phyloP scores from a whole-genome alignment of 1,140 invertebrate genomes.

The Euwallacea similis region DNA sequence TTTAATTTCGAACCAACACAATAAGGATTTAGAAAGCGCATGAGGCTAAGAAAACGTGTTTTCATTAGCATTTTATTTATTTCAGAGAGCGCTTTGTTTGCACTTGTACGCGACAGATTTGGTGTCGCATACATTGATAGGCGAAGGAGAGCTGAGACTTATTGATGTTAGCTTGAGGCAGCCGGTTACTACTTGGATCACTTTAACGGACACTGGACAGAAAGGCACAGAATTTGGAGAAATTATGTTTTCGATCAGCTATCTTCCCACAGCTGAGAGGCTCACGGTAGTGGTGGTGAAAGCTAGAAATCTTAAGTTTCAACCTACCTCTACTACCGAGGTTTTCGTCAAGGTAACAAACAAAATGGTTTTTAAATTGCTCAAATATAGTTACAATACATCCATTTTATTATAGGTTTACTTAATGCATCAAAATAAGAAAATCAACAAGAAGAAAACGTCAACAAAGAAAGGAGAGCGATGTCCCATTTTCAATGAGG shows the following conservation, averaged over 20 bases:
- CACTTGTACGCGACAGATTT: constrained; percentile 66
- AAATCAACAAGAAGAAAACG: constrained; percentile 76
- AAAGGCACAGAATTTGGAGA: constrained; percentile 64
- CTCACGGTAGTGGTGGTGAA: constrained; percentile 81
- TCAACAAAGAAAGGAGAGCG: constrained; percentile 69
- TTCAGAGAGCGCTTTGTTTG: constrained; percentile 59
- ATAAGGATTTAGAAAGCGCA: no score
- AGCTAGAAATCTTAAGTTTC: constrained; percentile 70
- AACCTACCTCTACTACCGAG: constrained; percentile 53
- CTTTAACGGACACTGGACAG: constrained; percentile 63
- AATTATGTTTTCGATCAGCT: constrained; percentile 81
- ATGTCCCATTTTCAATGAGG: constrained; percentile 77
- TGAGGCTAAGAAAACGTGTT: background rate
- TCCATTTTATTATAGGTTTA: constrained; percentile 63
- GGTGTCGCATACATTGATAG: constrained; percentile 65
- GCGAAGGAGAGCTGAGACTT: constrained; percentile 65
- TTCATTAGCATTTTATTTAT: constrained; percentile 7
- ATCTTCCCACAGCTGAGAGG: constrained; percentile 75
- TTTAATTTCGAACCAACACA: no score
- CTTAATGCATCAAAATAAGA: constrained; percentile 73
- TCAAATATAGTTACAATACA: background rate
- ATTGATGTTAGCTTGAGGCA: constrained; percentile 62
- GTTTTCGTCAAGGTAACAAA: constrained; percentile 60
- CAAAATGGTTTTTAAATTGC: background rate
- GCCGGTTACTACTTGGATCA: constrained; percentile 65